These are phyloP conservation scores for Troglohyphantes excavatus DNA, from an alignment of 2,888 invertebrate species.

Conservation along the genomic window DNA sequence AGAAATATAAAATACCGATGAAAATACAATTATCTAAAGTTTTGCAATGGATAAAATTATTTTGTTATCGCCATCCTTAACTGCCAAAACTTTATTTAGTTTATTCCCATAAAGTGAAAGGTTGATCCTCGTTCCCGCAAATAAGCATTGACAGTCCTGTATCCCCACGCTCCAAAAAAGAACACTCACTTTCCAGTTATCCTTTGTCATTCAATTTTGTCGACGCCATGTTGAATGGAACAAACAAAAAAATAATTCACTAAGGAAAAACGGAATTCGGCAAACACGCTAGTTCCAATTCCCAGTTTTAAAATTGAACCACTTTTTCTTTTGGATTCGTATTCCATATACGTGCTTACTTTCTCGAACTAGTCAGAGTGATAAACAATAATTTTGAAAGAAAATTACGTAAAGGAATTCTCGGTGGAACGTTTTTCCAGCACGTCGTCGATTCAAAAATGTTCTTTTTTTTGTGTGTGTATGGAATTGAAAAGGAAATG, in stretches of 20 bases:
- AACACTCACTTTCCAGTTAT: constrained; percentile 17
- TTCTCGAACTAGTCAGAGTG: not conserved
- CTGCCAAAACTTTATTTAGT: no score
- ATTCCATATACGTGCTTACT: not conserved
- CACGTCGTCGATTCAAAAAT: constrained; percentile 4
- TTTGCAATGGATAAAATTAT: no score
- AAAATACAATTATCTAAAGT: no score
- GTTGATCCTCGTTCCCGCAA: not conserved
- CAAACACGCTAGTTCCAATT: not conserved
- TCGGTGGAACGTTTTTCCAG: not conserved
- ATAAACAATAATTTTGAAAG: constrained; percentile 29
- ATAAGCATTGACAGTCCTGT: not conserved
- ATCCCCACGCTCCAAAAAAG: not conserved
- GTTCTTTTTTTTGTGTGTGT: no score
- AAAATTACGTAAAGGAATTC: constrained; percentile 45
- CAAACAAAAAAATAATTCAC: constrained; percentile 1
- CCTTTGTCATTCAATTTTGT: constrained; percentile 40
- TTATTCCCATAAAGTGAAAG: not conserved
- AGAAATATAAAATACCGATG: no score
- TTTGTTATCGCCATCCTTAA: no score
- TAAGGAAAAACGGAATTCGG: not conserved
- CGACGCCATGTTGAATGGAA: constrained; percentile 19
- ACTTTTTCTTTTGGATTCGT: not conserved
- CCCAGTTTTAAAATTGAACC: not conserved
- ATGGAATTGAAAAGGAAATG: not conserved